Percentiles rank a stretch among this genome's conserved stretches.
Evolutionary conservation across 2,113 vertebrate genomes (phyloP).

Genomic region (Aythya baeri): DNA sequence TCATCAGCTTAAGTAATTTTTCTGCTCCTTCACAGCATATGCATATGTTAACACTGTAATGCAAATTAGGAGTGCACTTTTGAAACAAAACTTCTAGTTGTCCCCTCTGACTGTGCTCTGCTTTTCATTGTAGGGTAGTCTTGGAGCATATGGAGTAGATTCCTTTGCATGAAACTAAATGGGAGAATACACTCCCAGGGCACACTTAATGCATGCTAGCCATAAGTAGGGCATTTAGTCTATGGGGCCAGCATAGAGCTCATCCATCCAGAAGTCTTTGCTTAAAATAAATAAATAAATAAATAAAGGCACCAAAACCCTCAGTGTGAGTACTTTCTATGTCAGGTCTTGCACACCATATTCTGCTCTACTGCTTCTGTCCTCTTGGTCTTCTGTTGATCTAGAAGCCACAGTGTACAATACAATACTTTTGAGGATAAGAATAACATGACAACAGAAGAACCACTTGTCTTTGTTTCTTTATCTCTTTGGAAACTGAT

Average conservation of each 20-base stretch:
- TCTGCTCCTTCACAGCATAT: not conserved
- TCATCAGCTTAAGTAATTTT: not conserved
- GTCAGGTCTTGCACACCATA: not conserved
- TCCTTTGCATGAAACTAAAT: not conserved
- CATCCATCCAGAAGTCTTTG: not conserved
- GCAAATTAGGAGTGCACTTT: not conserved
- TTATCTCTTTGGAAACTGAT: not conserved
- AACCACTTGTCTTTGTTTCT: not conserved
- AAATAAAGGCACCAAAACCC: not conserved
- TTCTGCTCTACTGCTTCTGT: not conserved
- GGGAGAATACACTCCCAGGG: not conserved
- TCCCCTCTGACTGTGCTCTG: not conserved
- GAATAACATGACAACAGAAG: not conserved
- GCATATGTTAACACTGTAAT: not conserved
- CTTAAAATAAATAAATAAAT: not conserved
- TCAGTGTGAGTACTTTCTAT: not conserved
- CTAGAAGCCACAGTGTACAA: not conserved
- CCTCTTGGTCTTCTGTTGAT: not conserved
- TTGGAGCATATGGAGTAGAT: not conserved
- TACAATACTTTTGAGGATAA: not conserved
- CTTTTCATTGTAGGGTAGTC: not conserved
- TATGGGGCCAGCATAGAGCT: not conserved
- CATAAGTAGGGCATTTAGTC: not conserved
- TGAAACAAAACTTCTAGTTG: accelerated
- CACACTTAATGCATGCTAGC: not conserved